Conservation (phyloP, 2,888 invertebrate species). For the Noctuana brunneofusca region DNA sequence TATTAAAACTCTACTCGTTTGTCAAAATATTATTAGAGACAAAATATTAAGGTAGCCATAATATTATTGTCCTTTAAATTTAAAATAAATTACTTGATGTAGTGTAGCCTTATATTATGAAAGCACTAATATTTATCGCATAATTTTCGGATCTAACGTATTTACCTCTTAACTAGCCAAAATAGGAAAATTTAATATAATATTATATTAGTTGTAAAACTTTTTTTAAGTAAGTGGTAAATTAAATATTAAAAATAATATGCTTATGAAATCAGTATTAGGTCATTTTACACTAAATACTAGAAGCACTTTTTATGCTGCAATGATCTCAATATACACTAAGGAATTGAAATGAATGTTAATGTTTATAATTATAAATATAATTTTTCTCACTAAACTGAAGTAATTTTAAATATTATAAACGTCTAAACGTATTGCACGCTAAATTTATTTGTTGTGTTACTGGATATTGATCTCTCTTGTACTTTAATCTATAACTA, state of each 20-base stretch:
- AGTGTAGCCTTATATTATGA: not conserved
- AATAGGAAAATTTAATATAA: constrained; percentile 1
- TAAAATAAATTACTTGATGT: not conserved
- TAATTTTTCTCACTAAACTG: not conserved
- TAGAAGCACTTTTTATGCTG: constrained; percentile 17
- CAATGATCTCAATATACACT: constrained; percentile 23
- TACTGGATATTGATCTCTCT: not conserved
- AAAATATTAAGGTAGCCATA: not conserved
- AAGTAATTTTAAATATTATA: constrained; percentile 1
- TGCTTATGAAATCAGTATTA: constrained; percentile 19
- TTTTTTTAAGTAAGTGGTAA: not conserved
- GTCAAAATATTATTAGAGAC: too few relatives aligned
- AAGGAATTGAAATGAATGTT: constrained; percentile 28
- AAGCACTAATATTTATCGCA: not conserved
- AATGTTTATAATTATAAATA: constrained; percentile 3
- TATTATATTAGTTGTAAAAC: not conserved
- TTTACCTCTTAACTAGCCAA: constrained; percentile 9
- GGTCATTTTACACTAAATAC: constrained; percentile 7
- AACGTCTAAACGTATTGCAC: constrained; percentile 7
- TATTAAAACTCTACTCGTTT: too few relatives aligned
- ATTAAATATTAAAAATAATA: constrained; percentile 9
- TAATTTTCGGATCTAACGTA: not conserved
- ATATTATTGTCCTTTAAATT: not conserved
- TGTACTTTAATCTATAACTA: too few relatives aligned
- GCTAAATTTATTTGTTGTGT: not conserved